Percentiles rank a stretch among this genome's conserved stretches.
phyloP scores from a whole-genome alignment of 2,888 invertebrate species.

The Drosophila ustulata region DNA sequence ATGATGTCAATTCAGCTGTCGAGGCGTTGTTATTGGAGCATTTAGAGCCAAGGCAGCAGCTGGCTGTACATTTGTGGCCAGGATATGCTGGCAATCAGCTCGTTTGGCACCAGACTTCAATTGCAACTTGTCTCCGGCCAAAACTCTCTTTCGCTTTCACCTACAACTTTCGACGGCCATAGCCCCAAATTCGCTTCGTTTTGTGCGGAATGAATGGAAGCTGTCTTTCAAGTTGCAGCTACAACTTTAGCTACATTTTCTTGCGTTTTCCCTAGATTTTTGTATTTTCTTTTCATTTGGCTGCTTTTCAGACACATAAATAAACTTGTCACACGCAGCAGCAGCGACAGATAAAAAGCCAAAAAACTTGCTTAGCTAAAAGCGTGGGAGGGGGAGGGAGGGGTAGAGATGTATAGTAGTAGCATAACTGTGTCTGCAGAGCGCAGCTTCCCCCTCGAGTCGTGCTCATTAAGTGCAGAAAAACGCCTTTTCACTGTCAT shows the following conservation, averaged over 20 bases:
- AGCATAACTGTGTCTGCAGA: slow-evolving; percentile 16
- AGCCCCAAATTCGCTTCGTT: slow-evolving; percentile 40
- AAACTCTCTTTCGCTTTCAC: slow-evolving; percentile 26
- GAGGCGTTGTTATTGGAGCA: not conserved
- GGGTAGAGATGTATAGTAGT: slow-evolving; percentile 1
- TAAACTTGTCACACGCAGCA: slow-evolving; percentile 71
- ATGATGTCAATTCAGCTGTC: not conserved
- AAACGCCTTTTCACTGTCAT: slow-evolving; percentile 78
- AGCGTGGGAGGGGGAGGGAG: not conserved
- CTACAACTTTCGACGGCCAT: slow-evolving; percentile 52
- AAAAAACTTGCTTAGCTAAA: slow-evolving; percentile 57
- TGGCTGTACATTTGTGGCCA: slow-evolving; percentile 8
- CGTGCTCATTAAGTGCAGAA: slow-evolving; percentile 76
- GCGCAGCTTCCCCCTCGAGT: slow-evolving; percentile 23
- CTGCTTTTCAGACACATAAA: slow-evolving; percentile 73
- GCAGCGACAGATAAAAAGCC: slow-evolving; percentile 58
- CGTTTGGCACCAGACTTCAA: slow-evolving; percentile 10
- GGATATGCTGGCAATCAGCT: slow-evolving; percentile 10
- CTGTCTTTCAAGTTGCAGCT: slow-evolving; percentile 66
- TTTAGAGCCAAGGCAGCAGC: slow-evolving; percentile 1
- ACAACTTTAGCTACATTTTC: slow-evolving; percentile 21
- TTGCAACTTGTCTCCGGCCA: slow-evolving; percentile 12
- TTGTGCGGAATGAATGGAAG: slow-evolving; percentile 38
- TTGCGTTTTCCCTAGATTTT: slow-evolving; percentile 24
- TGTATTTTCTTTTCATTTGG: slow-evolving; percentile 38